These are phyloP conservation scores for Phymatocera aterrima DNA, from an alignment of 2,888 invertebrate genomes.

Conservation along the genomic window DNA sequence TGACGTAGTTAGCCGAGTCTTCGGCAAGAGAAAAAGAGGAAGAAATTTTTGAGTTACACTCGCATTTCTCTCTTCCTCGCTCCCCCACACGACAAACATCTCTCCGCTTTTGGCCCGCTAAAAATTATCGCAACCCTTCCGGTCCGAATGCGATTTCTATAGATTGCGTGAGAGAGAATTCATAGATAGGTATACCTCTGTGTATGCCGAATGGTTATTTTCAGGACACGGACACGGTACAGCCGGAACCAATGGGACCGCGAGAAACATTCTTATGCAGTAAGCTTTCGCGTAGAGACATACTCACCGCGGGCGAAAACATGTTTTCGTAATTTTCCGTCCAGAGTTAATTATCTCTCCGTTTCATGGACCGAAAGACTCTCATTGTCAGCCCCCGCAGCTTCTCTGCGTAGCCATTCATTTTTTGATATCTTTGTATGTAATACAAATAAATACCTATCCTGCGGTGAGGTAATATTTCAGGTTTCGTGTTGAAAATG, in stretches of 20 bases:
- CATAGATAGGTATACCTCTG: not conserved
- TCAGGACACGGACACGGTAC: not conserved
- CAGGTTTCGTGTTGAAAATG: too few species aligned
- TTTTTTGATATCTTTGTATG: too few species aligned
- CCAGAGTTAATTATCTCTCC: conserved; percentile 12
- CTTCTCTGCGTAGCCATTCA: too few species aligned
- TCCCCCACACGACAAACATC: not conserved
- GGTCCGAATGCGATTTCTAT: too few species aligned
- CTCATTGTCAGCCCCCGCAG: too few species aligned
- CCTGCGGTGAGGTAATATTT: too few species aligned
- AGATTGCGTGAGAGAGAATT: not conserved
- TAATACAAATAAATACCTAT: too few species aligned
- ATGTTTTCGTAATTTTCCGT: conserved; percentile 37
- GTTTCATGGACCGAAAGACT: not conserved
- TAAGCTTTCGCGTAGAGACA: not conserved
- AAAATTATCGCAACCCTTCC: too few species aligned
- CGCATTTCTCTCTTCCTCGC: not conserved
- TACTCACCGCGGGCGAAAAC: conserved; percentile 15
- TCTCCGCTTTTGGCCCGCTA: not conserved
- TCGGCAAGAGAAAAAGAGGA: conserved; percentile 13
- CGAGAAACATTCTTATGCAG: not conserved
- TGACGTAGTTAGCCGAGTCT: conserved; percentile 42
- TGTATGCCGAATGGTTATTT: not conserved
- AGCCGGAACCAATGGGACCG: not conserved
- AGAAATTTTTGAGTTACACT: conserved; percentile 30